Base-by-base conservation (phyloP, 2,888 invertebrate species). In the Caenorhabditis imperialis region DNA sequence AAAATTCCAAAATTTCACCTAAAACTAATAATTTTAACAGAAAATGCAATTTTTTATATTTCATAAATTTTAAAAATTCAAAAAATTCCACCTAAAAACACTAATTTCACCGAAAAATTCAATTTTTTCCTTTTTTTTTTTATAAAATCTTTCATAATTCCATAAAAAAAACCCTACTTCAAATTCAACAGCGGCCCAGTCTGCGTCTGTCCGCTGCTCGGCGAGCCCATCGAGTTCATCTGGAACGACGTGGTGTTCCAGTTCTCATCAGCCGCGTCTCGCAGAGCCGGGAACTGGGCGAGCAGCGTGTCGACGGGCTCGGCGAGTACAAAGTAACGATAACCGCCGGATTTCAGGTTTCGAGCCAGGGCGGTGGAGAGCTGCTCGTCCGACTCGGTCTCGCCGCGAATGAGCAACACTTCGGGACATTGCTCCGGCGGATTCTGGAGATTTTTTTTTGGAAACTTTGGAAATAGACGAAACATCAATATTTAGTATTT, bases 161-260 rank as follows among this genome's bases (percentile, higher is more conserved):
- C 12, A 20, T 30, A 50, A 12, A 12, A 23, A 45, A 51, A 61
- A 27, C 61, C 75, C 47, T 18, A 80, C 80, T 65, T 74, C n/a
- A 80, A 53, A 45, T 74, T 78, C 16, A 80, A 62, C 22, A 80
- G 55, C 35, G 70, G 75, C 44, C 79, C 75, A 27, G 74, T 70
- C 20, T 61, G 48, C 18, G 50, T 18, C 20, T 50, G 55, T 35
- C 27, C 44, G 12, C 27, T 18, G 12, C 20, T 35, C 27, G 37
- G 47, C 30, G 55, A 55, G 20, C 55, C 47, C 48, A 71, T 60
- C 18, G 70, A 67, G 27, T 48, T 67, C 58, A 61, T 65, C 30
- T 55, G 57, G 23, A 53, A 47, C 27, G 65, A 40, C 18, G 35
- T 33, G 37, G 60, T 54, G 23, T 63, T 67, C 55, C 51, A 60